Evolutionary conservation across 2,797 vertebrate genomes (phyloP), one percentile per base, ranked within the genome.

Genomic region (Botia kubotai): DNA sequence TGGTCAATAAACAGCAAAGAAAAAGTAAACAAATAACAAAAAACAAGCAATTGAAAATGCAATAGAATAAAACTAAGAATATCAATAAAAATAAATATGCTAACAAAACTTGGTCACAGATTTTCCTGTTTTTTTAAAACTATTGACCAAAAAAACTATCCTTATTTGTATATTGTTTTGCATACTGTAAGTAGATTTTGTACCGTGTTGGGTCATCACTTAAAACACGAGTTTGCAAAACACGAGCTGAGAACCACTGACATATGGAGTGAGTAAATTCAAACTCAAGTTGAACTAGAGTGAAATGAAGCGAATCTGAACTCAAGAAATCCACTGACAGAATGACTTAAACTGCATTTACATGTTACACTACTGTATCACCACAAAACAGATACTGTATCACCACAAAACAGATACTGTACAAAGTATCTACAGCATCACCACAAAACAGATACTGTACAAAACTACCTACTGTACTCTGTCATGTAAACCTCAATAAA

Each of bases 261-360:
- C 21, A 33, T 63, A 63, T 63, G 62, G 6, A 29, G 62, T 12
- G 62, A 63, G 6, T 63, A 17, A 63, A 63, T 63, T 63, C 29
- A 63, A 63, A 80, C 6, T 63, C 14, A 63, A 63, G 16, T 63
- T 63, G 26, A 16, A 87, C 83, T 87, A 67, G 57, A 60, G 21
- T 60, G 57, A 60, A 60, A 23, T 83, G 82, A 48, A 58, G 67
- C 85, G 68, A 46, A 70, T 88, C 77, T 88, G 83, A 58, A 48
- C 63, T 83, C 65, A 87, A 84, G 16, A 87, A 67, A 88, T 90
- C 91, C 89, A 86, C 62, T 79, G 13, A 71, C 82, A 87, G 88
- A 72, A 21, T 75, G 72, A 23, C 29, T 19, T 65, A 43, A 50
- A 46, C 33, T 57, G 16, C 11, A 57, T 69, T 63, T 6, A 75